These are phyloP conservation scores for Colostygia pectinataria DNA, from an alignment of 2,888 invertebrate genomes.

Conservation along the genomic window DNA sequence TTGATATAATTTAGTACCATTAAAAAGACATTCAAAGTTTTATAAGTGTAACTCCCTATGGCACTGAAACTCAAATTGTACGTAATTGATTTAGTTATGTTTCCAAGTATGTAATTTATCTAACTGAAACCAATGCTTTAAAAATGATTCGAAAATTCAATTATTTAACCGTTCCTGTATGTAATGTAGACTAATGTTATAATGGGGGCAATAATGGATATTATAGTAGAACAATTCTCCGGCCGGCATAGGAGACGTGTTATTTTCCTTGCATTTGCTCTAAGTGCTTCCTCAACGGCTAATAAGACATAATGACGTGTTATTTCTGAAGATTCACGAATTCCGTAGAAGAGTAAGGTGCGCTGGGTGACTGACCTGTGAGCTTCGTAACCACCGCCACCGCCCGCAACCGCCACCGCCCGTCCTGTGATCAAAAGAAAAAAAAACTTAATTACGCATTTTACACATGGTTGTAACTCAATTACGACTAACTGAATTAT, in stretches of 20 bases:
- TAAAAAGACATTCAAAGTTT: constrained; percentile 26
- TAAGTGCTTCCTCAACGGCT: constrained; percentile 76
- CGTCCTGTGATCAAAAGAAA: constrained; percentile 69
- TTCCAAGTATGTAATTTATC: neutral
- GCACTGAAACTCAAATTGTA: constrained; percentile 13
- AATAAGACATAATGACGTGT: constrained; percentile 78
- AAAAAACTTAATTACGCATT: constrained; percentile 64
- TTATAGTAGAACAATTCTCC: constrained; percentile 59
- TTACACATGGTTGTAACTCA: constrained; percentile 60
- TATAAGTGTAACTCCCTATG: constrained; percentile 1
- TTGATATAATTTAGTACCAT: constrained; percentile 33
- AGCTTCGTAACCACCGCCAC: constrained; percentile 56
- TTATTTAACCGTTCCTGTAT: constrained; percentile 29
- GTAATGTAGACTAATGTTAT: constrained; percentile 58
- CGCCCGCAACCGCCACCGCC: constrained; percentile 60
- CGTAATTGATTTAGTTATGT: neutral
- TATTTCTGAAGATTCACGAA: constrained; percentile 79
- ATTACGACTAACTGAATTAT: constrained; percentile 64
- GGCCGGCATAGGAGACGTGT: constrained; percentile 56
- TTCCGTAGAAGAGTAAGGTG: constrained; percentile 67
- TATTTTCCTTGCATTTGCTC: constrained; percentile 73
- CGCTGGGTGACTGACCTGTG: constrained; percentile 73
- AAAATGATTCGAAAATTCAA: constrained; percentile 23
- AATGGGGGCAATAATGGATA: constrained; percentile 63
- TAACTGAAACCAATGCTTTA: constrained; percentile 1